A percentile compares a stretch with the other conserved stretches of the same genome.
These are phyloP conservation scores for Rhodeus uyekii DNA, from an alignment of 2,797 vertebrate genomes.

Conservation along the genomic window DNA sequence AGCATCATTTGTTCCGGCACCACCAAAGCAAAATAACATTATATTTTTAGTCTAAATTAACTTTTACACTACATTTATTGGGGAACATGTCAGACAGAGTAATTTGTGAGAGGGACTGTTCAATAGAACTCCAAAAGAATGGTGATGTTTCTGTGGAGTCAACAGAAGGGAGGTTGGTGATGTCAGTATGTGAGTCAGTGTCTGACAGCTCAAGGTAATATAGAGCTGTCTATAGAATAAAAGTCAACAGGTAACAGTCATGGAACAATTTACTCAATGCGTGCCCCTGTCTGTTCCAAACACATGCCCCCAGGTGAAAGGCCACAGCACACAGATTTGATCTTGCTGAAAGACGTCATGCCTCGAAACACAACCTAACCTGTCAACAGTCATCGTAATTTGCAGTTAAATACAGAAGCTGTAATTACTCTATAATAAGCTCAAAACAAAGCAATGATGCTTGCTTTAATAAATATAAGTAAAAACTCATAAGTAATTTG, in stretches of 20 bases:
- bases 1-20: neutral
- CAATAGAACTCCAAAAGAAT: neutral
- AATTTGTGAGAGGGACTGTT: neutral
- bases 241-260: conserved; percentile 38
- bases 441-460: neutral
- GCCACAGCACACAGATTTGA: conserved; percentile 4
- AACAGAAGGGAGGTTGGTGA: neutral
- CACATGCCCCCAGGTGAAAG: neutral
- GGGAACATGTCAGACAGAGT: neutral
- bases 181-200: conserved; percentile 48
- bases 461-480: neutral
- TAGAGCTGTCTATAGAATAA: conserved; percentile 35
- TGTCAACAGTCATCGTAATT: neutral
- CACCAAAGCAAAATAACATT: neutral
- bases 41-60: neutral
- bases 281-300: conserved; percentile 17
- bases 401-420: neutral
- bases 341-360: conserved; percentile 12
- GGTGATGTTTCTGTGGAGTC: neutral
- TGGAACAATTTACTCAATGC: conserved; percentile 30
- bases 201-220: conserved; percentile 36
- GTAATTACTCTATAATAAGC: neutral
- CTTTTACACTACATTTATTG: neutral
- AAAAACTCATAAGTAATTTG: neutral
- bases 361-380: neutral